A percentile compares a stretch with the other conserved stretches of the same genome.
Evolutionary conservation across 2,113 vertebrate species (phyloP).

Genomic region (Atherinomorus stipes): DNA sequence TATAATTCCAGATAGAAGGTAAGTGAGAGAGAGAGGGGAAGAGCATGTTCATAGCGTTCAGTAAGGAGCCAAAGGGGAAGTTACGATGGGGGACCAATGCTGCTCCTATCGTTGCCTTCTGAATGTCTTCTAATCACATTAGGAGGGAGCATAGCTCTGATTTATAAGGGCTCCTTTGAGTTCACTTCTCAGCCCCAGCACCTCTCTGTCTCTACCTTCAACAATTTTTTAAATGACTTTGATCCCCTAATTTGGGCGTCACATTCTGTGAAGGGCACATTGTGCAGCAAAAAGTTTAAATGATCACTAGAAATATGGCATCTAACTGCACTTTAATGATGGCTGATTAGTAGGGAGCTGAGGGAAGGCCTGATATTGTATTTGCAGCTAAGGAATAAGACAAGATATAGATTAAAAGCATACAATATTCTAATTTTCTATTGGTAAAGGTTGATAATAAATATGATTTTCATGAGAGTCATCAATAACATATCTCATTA

Average conservation of each 20-base stretch:
- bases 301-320: conserved; percentile 50
- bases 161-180: conserved; percentile 78
- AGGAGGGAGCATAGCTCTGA: conserved; percentile 71
- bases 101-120: conserved; percentile 59
- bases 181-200: conserved; percentile 66
- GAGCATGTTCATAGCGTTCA: conserved; percentile 43
- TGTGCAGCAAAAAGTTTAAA: conserved; percentile 69
- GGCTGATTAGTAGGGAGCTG: conserved; percentile 33
- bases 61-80: conserved; percentile 76
- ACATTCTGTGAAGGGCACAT: conserved; percentile 68
- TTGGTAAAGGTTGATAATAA: conserved; percentile 17
- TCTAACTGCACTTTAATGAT: conserved; percentile 44
- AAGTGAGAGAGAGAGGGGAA: conserved; percentile 39
- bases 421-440: conserved; percentile 27
- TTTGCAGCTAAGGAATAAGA: conserved; percentile 10
- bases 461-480: conserved; percentile 30
- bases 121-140: conserved; percentile 80
- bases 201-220: conserved; percentile 70
- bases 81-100: conserved; percentile 62
- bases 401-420: conserved; percentile 18
- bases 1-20: conserved; percentile 72
- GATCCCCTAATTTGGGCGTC: conserved; percentile 74
- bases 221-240: conserved; percentile 75
- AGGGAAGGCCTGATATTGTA: conserved; percentile 15
- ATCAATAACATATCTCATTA: conserved; percentile 20